Base-by-base conservation (phyloP, 2,888 invertebrate genomes). In the Drosophila putrida region DNA sequence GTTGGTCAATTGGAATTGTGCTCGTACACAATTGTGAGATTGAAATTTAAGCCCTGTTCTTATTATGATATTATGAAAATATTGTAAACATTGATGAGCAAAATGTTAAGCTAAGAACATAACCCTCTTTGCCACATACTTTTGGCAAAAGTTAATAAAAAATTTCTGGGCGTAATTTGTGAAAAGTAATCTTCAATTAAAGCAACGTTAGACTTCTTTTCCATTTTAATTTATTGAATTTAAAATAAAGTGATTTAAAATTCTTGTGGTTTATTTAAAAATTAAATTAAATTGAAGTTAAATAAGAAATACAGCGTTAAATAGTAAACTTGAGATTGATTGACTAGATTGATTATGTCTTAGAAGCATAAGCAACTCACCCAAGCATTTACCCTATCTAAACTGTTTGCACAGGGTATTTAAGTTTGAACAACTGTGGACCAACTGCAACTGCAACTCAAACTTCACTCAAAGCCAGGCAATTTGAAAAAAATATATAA, bases 401-500 rank as follows among this genome's bases (percentile, higher is more conserved):
- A 31, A 2, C 6, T 6, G 2, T 11, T 4, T 33, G 6, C n/a
- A 20, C 5, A 20, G 31, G 39, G 53, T 41, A 41, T 39, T 10
- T 41, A 4, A 31, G 9, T 28, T 13, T 1, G 13, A 38, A 28
- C 5, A 36, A 36, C n/a, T 20, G 8, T 25, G 11, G 43, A 15
- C 15, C 6, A 25, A 11, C 27, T 33, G 3, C 3, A 47, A 20
- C 13, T 20, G 11, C 11, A 54, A 35, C 31, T 41, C 6, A n/a
- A 50, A 50, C 20, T 49, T 20, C 44, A 36, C 38, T 39, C 43
- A 54, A 36, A 28, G 61, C 51, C 28, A 61, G 28, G 35, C 36
- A 15, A 80, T 83, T 81, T 85, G 61, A 85, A 88, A 79, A 86
- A 73, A 75, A 73, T 70, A 71, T 75, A 72, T 72, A 71, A 77